These are phyloP conservation scores for Amblyraja radiata DNA, from an alignment of 2,797 vertebrate genomes.

Conservation along the genomic window DNA sequence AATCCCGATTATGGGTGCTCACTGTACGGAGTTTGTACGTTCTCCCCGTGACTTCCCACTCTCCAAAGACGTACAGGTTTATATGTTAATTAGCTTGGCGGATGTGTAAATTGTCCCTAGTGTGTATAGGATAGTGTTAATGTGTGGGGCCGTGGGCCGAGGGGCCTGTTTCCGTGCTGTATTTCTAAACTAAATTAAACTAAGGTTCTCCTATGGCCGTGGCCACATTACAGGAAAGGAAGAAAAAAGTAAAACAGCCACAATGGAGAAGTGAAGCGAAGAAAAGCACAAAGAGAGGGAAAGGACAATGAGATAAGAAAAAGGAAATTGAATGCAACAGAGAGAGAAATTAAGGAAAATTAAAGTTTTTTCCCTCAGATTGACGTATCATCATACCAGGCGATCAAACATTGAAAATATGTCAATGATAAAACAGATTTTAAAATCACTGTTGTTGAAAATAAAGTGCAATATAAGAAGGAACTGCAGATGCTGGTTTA, in stretches of 20 bases:
- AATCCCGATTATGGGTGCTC: too few relatives aligned
- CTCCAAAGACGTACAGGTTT: too few relatives aligned
- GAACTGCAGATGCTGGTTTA: too few relatives aligned
- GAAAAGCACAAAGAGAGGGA: neutral
- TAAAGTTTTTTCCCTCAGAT: neutral
- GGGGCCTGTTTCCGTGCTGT: too few relatives aligned
- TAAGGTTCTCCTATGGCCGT: neutral
- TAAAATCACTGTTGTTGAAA: neutral
- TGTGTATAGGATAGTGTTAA: too few relatives aligned
- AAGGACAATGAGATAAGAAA: neutral
- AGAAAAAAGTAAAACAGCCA: too few relatives aligned
- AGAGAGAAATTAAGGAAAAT: neutral
- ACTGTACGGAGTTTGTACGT: too few relatives aligned
- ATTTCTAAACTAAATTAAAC: neutral
- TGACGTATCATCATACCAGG: neutral
- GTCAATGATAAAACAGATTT: neutral
- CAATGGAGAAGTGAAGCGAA: neutral
- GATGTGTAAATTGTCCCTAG: too few relatives aligned
- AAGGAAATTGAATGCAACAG: neutral
- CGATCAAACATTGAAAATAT: neutral
- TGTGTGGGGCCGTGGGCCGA: too few relatives aligned
- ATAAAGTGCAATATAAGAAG: neutral
- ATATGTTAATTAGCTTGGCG: too few relatives aligned
- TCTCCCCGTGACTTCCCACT: too few relatives aligned
- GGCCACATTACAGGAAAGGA: too few relatives aligned